Evolutionary conservation across 2,113 vertebrate genomes (phyloP).

Genomic region (Pterocles burchelli): DNA sequence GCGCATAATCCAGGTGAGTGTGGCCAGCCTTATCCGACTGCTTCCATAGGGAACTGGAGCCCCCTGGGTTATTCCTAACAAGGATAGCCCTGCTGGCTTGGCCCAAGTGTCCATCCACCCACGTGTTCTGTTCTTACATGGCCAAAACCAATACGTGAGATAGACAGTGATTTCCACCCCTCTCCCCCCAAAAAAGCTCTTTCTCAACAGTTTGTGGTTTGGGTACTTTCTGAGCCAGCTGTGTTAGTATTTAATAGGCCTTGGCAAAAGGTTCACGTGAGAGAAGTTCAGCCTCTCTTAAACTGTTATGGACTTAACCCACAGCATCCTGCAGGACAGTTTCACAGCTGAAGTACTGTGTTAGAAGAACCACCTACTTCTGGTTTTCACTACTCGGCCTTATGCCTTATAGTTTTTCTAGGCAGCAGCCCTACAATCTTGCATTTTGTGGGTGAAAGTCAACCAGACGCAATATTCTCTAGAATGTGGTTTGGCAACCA

Average conservation of each 20-base stretch:
- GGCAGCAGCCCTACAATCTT: background rate
- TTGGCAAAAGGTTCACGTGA: background rate
- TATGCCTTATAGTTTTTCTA: background rate
- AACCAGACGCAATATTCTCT: background rate
- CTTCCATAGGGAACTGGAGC: background rate
- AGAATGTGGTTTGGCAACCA: background rate
- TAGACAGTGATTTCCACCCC: background rate
- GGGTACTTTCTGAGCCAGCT: background rate
- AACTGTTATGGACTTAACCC: background rate
- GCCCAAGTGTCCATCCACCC: background rate
- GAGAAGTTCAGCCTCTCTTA: background rate
- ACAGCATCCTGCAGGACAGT: too few relatives aligned
- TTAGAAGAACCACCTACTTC: background rate
- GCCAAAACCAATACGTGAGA: background rate
- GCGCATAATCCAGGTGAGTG: slow-evolving; percentile 90
- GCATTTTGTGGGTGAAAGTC: background rate
- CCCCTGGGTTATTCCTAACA: accelerated
- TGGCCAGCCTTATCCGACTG: background rate
- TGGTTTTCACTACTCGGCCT: background rate
- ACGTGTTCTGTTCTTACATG: accelerated
- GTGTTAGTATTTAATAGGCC: background rate
- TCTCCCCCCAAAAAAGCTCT: background rate
- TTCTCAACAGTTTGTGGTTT: background rate
- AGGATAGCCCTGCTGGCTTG: background rate
- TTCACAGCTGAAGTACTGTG: background rate